A percentile compares a stretch with the other conserved stretches of the same genome.
phyloP scores from a whole-genome alignment of 2,113 vertebrate species.

The Chunga burmeisteri region DNA sequence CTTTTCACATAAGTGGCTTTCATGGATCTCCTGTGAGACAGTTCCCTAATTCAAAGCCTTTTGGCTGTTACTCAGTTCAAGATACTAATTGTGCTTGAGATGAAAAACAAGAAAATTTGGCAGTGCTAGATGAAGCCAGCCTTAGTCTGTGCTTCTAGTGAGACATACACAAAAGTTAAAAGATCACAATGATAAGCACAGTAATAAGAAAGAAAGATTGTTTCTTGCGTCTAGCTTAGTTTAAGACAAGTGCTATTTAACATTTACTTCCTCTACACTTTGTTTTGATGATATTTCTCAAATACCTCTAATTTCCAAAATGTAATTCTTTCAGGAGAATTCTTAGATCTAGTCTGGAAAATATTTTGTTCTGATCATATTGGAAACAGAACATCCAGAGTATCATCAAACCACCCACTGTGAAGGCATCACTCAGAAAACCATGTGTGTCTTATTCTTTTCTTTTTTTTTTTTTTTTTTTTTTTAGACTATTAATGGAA shows the following conservation, averaged over 20 bases:
- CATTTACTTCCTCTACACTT: not conserved
- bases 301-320: not conserved
- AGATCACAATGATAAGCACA: not conserved
- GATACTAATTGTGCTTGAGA: conserved; percentile 32
- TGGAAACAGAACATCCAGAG: not conserved
- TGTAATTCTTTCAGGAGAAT: not conserved
- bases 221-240: not conserved
- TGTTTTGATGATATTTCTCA: not conserved
- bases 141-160: not conserved
- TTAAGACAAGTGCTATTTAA: not conserved
- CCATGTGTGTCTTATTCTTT: not conserved
- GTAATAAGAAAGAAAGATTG: not conserved
- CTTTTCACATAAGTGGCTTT: conserved; percentile 32
- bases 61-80: conserved; percentile 18
- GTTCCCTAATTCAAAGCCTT: conserved; percentile 33
- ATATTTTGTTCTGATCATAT: not conserved
- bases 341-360: not conserved
- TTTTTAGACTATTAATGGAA: not conserved
- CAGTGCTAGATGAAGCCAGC: not conserved
- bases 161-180: not conserved
- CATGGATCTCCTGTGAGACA: conserved; percentile 9
- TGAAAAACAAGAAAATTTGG: conserved; percentile 42
- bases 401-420: not conserved
- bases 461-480: not conserved
- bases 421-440: not conserved